Conservation (phyloP, 2,797 vertebrate species). For the Semotilus atromaculatus region DNA sequence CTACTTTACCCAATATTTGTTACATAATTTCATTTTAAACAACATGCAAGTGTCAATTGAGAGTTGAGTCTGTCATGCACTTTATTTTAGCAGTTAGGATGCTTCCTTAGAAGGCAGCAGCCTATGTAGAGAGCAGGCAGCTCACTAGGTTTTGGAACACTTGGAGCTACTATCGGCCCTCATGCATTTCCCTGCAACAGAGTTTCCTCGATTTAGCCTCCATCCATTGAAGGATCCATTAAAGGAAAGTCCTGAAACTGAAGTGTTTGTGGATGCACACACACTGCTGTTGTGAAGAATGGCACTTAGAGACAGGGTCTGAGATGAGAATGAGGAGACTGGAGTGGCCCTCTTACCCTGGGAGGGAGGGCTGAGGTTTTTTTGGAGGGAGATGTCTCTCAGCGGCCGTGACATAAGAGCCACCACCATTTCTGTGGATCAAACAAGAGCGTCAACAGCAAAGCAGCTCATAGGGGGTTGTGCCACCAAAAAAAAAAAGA, state of each 20-base stretch:
- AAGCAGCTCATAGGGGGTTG: slow-evolving; percentile 47
- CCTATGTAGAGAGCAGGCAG: neutral
- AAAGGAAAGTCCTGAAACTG: slow-evolving; percentile 33
- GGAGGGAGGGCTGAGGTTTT: slow-evolving; percentile 60
- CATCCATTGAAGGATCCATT: slow-evolving; percentile 29
- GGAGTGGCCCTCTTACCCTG: slow-evolving; percentile 68
- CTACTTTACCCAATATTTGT: neutral
- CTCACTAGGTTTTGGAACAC: slow-evolving; percentile 22
- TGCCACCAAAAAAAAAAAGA: slow-evolving; percentile 25
- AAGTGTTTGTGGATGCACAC: slow-evolving; percentile 41
- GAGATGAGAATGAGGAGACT: slow-evolving; percentile 63
- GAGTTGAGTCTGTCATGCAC: neutral
- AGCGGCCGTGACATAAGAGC: slow-evolving; percentile 61
- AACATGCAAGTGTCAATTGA: neutral
- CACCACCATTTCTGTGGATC: slow-evolving; percentile 66
- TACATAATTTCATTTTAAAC: neutral
- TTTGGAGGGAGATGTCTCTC: slow-evolving; percentile 57
- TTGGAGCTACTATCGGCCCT: neutral
- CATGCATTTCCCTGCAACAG: neutral
- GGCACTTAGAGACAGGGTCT: slow-evolving; percentile 57
- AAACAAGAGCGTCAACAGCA: slow-evolving; percentile 66
- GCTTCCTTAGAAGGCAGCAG: neutral
- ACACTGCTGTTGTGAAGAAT: slow-evolving; percentile 54
- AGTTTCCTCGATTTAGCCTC: slow-evolving; percentile 11
- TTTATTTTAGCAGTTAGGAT: neutral